Base-by-base conservation (phyloP, 1,140 invertebrate species). In the Nymphalis io region DNA sequence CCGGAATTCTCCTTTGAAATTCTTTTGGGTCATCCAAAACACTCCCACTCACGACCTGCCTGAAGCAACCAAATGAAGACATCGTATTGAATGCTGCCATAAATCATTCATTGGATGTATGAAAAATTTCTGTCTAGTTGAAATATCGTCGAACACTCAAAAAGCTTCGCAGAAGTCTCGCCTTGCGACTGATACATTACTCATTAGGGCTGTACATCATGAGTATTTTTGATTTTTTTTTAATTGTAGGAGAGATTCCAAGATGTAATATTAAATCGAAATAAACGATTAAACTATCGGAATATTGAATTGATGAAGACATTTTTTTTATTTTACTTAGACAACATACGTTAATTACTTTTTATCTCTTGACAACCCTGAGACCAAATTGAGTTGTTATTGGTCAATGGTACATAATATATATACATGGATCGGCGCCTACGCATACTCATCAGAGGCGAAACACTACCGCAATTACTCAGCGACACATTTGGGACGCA, bases 1-100 rank as follows among this genome's bases (percentile, higher is more conserved):
- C 80, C 79, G 83, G 76, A 78, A 76, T 69, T 76, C 75, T 81
- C 76, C 74, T 78, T 82, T 83, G 75, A 82, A 81, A 80, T 72
- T 82, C 81, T 85, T 90, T 89, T 74, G 84, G 85, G 84, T 87
- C 84, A 83, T 79, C 77, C 59, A 40, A 72, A 74, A 70, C 78
- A 84, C 84, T 74, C 85, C 87, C 80, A 83, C 87, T 89, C 87
- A 89, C 88, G 87, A 85, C 75, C 80, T 46, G 87, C 88, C 88
- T 60, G 80, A 55, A 88, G 88, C 80, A 46, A 75, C 80, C 64
- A 74, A 82, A 90, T 88, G 84, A 90, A 90, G 87, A 86, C 73
- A 77, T 88, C 78, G 78, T 72, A 79, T 83, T 84, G 69, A 88
- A 89, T 89, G 74, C 79, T 64, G 65, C 53, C 73, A 87, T 89